phyloP scores from a whole-genome alignment of 2,888 invertebrate genomes.

The Eumacrocentrus americanus region DNA sequence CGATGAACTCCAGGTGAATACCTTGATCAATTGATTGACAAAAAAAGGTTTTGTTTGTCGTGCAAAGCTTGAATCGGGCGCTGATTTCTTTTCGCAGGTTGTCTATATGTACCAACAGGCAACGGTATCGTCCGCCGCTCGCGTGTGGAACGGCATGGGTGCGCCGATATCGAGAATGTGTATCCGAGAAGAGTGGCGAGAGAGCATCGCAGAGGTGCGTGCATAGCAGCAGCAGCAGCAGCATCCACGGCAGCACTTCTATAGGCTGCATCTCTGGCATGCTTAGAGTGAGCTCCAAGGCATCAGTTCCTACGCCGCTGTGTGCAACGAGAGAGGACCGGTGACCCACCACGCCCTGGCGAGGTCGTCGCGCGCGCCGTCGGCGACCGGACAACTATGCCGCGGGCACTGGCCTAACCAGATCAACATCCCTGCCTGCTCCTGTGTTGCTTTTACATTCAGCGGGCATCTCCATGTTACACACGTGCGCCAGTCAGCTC shows the following conservation, averaged over 20 bases:
- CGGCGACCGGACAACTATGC: conserved; percentile 44
- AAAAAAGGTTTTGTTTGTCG: background rate
- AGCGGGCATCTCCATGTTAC: background rate
- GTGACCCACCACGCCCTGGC: conserved; percentile 61
- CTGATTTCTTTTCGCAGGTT: background rate
- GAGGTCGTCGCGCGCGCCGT: conserved; percentile 56
- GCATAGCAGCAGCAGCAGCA: background rate
- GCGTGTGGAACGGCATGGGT: conserved; percentile 10
- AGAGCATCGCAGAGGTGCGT: conserved; percentile 7
- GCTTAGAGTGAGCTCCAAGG: conserved; percentile 8
- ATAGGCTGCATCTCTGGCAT: no score
- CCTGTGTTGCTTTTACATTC: no score
- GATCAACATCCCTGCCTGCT: conserved; percentile 51
- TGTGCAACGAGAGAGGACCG: conserved; percentile 46
- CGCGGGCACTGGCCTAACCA: conserved; percentile 54
- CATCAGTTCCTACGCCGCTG: conserved; percentile 36
- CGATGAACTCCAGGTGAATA: conserved; percentile 25
- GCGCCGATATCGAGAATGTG: conserved; percentile 13
- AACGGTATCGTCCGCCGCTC: conserved; percentile 4
- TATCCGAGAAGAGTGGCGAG: background rate
- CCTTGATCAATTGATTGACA: conserved; percentile 5
- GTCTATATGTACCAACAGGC: no score
- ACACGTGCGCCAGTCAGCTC: background rate
- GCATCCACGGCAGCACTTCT: no score
- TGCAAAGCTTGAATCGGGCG: background rate